Evolutionary conservation across 2,888 invertebrate species (phyloP), one percentile per base, ranked within the genome.

Genomic region (Drosophila falleni): DNA sequence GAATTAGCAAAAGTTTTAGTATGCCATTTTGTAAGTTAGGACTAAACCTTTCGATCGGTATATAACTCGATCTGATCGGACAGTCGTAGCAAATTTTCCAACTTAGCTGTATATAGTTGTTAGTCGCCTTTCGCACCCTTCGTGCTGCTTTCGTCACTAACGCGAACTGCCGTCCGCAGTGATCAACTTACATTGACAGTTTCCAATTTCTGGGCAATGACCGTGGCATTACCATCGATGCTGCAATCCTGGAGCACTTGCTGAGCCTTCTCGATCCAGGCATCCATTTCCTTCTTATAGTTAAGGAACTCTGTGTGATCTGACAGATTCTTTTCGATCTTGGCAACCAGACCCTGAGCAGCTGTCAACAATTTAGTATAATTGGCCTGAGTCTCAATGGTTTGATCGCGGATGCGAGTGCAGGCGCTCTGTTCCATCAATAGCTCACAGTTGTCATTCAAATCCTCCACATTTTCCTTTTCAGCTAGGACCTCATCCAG

Each of bases 261-360:
- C 80, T 96, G 96, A 31, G 97, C 97, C 39, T 95, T 95, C 63
- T 95, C 95, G 29, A 98, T 93, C 98, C 98, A 98, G 67, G 95
- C 94, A 76, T 97, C 96, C 81, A 98, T 94, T 83, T 97, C 96
- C 69, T 95, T 95, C 89, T 97, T 97, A 16, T 97, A 97, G 85
- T 97, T 97, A 8, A 97, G 94, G 92, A 98, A 98, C 90, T 98
- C 97, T 0, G 97, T 97, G 89, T 98, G 97, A 91, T 98, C 98
- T 0, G 97, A 96, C 0, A 98, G 93, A 91, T 97, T 97, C 93
- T 97, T 97, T 91, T 98, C 97, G 11, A 98, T 96, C 90, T 96
- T 96, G 1, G 97, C 96, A 19, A 97, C 96, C 42, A 97, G 93
- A 65, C 95, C 96, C 93, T 98, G 97, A 31, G 96, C 95, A 73